Conservation (phyloP, 2,888 invertebrate species). For the Spicauda simplicius region DNA sequence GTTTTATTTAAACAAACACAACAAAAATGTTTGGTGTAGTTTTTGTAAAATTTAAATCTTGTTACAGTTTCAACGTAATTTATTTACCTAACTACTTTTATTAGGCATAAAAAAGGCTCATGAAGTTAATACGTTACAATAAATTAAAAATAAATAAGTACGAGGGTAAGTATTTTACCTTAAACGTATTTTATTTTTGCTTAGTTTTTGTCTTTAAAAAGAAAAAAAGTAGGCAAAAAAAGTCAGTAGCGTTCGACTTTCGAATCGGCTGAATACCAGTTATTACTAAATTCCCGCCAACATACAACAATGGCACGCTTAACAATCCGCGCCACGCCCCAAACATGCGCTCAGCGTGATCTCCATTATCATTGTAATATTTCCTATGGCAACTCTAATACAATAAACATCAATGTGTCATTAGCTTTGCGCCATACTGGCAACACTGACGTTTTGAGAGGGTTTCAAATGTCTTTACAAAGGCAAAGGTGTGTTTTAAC, state of each 20-base stretch:
- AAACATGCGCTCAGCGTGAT: slow-evolving; percentile 81
- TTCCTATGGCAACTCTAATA: slow-evolving; percentile 79
- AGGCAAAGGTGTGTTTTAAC: slow-evolving; percentile 43
- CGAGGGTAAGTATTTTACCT: no score
- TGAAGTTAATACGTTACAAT: no score
- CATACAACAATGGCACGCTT: slow-evolving; percentile 71
- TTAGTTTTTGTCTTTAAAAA: neutral
- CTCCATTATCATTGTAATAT: slow-evolving; percentile 77
- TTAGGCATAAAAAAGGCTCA: no score
- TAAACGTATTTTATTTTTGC: no score
- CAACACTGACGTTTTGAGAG: slow-evolving; percentile 57
- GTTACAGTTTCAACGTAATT: no score
- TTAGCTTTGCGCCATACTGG: slow-evolving; percentile 77
- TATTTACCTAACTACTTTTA: no score
- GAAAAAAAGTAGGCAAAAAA: neutral
- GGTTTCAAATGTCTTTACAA: slow-evolving; percentile 17
- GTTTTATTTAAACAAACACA: no score
- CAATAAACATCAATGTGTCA: slow-evolving; percentile 81
- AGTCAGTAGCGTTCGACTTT: slow-evolving; percentile 21
- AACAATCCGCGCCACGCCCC: slow-evolving; percentile 77
- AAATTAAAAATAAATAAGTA: no score
- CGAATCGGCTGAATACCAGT: slow-evolving; percentile 52
- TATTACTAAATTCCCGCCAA: slow-evolving; percentile 71
- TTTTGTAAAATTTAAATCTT: no score
- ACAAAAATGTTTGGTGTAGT: no score